Percentiles rank a stretch among this genome's conserved stretches.
phyloP scores from a whole-genome alignment of 2,797 vertebrate species.

The Ptychobarbus kaznakovi region DNA sequence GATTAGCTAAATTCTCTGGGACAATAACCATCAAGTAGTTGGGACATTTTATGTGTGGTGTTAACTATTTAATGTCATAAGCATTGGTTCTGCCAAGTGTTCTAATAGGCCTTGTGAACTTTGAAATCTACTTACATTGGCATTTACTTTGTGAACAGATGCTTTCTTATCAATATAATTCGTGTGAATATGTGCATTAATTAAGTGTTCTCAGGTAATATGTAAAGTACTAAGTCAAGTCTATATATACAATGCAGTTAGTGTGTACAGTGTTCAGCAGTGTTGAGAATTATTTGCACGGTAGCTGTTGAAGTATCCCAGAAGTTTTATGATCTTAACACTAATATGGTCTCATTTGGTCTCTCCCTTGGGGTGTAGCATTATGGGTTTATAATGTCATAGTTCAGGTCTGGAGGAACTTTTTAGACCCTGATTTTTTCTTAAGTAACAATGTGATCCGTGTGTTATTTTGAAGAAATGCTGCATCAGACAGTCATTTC shows the following conservation, averaged over 20 bases:
- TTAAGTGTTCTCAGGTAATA: no score
- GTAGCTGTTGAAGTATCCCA: not conserved
- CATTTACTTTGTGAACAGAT: not conserved
- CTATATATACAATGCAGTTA: not conserved
- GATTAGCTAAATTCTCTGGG: not conserved
- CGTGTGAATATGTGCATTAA: no score
- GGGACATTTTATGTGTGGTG: not conserved
- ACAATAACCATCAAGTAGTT: not conserved
- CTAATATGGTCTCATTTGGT: not conserved
- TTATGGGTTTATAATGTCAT: conserved; percentile 17
- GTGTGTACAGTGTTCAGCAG: not conserved
- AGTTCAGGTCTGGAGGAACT: not conserved
- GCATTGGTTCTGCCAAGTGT: not conserved
- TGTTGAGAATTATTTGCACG: not conserved
- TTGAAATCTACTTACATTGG: not conserved
- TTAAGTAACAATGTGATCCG: not conserved
- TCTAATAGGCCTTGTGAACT: conserved; percentile 10
- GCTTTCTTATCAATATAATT: not conserved
- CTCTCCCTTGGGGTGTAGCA: not conserved
- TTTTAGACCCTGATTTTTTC: not conserved
- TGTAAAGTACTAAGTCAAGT: not conserved
- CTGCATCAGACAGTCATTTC: not conserved
- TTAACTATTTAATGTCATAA: not conserved
- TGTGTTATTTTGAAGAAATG: not conserved
- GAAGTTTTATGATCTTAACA: not conserved